Percentiles rank a stretch among this genome's conserved stretches.
phyloP scores from a whole-genome alignment of 1,140 invertebrate species.

The Brachionus asplanchnoidis region DNA sequence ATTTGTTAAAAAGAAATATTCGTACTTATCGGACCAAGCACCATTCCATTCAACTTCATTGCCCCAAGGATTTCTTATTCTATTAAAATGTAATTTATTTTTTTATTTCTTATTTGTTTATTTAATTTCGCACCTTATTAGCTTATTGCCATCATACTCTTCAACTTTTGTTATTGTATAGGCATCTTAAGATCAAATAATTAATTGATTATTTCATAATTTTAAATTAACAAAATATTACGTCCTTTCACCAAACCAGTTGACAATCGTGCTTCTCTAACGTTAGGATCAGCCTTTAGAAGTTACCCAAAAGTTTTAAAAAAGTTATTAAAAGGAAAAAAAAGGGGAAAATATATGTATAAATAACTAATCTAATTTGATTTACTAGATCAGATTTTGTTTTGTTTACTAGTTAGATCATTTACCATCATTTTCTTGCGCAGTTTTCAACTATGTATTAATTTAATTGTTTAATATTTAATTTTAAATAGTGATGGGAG shows the following conservation, averaged over 20 bases:
- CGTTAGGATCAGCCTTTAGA: no score
- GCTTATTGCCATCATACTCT: not conserved
- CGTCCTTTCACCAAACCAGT: slow-evolving; percentile 33
- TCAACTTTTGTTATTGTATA: slow-evolving; percentile 38
- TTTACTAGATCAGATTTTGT: no score
- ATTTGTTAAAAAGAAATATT: no score
- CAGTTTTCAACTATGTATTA: no score
- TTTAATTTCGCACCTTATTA: not conserved
- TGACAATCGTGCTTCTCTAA: not conserved
- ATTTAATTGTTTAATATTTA: no score
- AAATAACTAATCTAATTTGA: no score
- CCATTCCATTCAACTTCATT: slow-evolving; percentile 97
- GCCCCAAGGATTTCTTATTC: slow-evolving; percentile 80
- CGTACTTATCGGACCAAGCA: not conserved
- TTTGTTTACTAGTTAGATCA: no score
- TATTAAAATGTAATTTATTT: not conserved
- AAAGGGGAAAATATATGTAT: no score
- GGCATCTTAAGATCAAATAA: not conserved
- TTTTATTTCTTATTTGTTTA: not conserved
- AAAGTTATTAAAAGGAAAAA: no score
- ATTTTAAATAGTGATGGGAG: no score
- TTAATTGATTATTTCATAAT: not conserved
- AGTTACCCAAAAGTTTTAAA: no score
- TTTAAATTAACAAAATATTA: not conserved
- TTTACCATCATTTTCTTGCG: no score